A percentile compares a stretch with the other conserved stretches of the same genome.
Evolutionary conservation across 1,140 invertebrate genomes (phyloP).

Genomic region (Drosophila arizonae): DNA sequence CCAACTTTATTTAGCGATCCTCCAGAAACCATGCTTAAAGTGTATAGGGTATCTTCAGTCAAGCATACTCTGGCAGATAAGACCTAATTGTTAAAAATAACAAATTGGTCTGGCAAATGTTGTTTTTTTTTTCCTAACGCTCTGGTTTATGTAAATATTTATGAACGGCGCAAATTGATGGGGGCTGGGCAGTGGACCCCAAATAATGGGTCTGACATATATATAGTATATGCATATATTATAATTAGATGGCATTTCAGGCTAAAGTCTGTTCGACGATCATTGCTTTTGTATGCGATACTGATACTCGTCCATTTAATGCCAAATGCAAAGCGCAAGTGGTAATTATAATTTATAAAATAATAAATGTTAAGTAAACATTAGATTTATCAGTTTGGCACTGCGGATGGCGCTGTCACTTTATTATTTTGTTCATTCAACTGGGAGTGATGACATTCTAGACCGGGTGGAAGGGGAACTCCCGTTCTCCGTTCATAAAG

Average conservation of each 20-base stretch:
- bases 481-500: no score
- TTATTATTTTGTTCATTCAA: no score
- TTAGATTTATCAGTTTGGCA: slow-evolving; percentile 62
- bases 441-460: no score
- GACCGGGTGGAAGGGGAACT: no score
- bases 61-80: no score
- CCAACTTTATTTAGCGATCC: no score
- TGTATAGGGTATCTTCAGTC: slow-evolving; percentile 24
- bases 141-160: slow-evolving; percentile 74
- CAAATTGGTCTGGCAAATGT: slow-evolving; percentile 60
- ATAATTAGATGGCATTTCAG: not conserved
- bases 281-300: slow-evolving; percentile 10
- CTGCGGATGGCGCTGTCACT: slow-evolving; percentile 35
- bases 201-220: slow-evolving; percentile 8
- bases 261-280: not conserved
- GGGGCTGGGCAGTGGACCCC: slow-evolving; percentile 29
- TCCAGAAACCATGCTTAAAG: not conserved
- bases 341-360: slow-evolving; percentile 50
- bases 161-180: slow-evolving; percentile 50
- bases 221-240: slow-evolving; percentile 1
- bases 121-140: slow-evolving; percentile 29
- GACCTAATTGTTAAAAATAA: slow-evolving; percentile 40
- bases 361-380: slow-evolving; percentile 61
- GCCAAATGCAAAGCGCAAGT: slow-evolving; percentile 23
- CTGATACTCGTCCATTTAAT: slow-evolving; percentile 6